phyloP scores from a whole-genome alignment of 2,797 vertebrate species.

The Rhynchotus rufescens region DNA sequence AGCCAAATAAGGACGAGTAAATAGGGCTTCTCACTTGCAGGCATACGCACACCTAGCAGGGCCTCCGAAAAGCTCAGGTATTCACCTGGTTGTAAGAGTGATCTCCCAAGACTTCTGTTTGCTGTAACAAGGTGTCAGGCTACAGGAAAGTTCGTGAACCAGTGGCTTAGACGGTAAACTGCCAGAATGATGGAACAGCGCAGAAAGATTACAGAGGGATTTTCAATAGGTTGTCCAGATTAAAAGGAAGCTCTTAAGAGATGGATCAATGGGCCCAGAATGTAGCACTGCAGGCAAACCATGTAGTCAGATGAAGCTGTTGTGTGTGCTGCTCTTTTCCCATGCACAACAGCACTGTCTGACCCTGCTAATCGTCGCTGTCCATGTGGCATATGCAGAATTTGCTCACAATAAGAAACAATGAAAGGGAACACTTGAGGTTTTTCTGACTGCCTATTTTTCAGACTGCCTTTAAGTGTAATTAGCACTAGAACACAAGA shows the following conservation, averaged over 20 bases:
- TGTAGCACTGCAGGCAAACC: fast-evolving
- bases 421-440: neutral
- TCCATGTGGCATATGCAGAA: neutral
- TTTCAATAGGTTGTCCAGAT: neutral
- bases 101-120: neutral
- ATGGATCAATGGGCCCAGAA: neutral
- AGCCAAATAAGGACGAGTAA: neutral
- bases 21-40: neutral
- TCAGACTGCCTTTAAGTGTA: neutral
- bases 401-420: neutral
- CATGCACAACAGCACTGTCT: neutral
- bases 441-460: neutral
- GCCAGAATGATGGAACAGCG: neutral
- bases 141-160: neutral
- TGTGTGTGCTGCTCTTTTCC: neutral
- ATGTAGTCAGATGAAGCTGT: neutral
- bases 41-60: neutral
- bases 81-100: neutral
- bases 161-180: neutral
- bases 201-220: neutral
- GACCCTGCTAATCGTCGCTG: neutral
- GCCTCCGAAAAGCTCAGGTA: neutral
- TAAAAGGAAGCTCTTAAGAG: neutral
- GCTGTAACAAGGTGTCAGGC: neutral
- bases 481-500: neutral